phyloP scores from a whole-genome alignment of 2,797 vertebrate species.

The Enteromius fasciolatus region DNA sequence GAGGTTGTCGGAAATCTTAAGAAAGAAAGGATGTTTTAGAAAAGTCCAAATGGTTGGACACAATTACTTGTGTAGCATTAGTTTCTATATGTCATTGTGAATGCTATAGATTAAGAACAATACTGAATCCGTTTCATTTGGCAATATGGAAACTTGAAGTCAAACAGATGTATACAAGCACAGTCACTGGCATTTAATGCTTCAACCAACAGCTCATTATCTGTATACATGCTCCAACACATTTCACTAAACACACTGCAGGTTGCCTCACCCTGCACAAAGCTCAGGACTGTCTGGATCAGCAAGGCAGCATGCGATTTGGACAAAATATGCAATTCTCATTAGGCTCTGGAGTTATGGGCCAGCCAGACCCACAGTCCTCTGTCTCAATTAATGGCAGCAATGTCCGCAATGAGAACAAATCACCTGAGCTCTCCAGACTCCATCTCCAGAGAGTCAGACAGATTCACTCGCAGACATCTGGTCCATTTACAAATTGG shows the following conservation, averaged over 20 bases:
- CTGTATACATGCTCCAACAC: constrained; percentile 20
- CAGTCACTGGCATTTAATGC: not conserved
- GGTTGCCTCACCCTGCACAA: constrained; percentile 30
- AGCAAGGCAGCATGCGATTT: constrained; percentile 38
- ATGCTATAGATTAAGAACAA: not conserved
- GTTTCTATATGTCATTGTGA: not conserved
- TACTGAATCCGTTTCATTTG: not conserved
- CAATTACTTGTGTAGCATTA: not conserved
- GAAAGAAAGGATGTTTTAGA: constrained; percentile 20
- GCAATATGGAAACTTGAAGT: not conserved
- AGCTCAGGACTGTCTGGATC: constrained; percentile 33
- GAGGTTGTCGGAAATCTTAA: constrained; percentile 3
- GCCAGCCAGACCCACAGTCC: constrained; percentile 51
- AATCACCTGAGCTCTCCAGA: constrained; percentile 62
- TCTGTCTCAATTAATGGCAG: constrained; percentile 63
- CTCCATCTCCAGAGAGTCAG: constrained; percentile 57
- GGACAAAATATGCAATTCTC: constrained; percentile 59
- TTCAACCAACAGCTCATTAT: constrained; percentile 45
- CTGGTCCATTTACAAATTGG: constrained; percentile 65
- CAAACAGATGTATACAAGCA: constrained; percentile 29
- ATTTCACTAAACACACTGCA: constrained; percentile 31
- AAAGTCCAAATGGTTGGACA: constrained; percentile 11
- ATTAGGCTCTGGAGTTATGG: constrained; percentile 58
- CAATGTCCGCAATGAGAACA: constrained; percentile 62
- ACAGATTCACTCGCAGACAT: constrained; percentile 63